Evolutionary conservation across 2,797 vertebrate genomes (phyloP), one percentile per base, ranked within the genome.

Genomic region (Podarcis lilfordi): DNA sequence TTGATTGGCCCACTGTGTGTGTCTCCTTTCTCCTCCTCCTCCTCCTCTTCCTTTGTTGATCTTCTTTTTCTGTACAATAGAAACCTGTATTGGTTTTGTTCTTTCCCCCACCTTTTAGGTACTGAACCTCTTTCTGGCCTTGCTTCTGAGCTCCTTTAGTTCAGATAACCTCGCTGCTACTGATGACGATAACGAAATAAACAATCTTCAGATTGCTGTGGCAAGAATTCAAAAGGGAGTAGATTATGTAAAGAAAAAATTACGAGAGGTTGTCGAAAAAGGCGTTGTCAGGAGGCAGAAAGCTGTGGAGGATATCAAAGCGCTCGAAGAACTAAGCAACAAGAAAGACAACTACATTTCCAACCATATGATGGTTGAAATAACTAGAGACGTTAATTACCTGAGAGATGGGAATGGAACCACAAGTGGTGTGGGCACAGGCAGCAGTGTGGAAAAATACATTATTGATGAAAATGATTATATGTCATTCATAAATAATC

Each of bases 141-240:
- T 99, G 96, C 90, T 99, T 92, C 96, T 99, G 95, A 99, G 99
- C 96, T 99, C 99, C 19, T 99, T 99, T 96, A 99, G 99, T 87
- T 98, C 98, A 21, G 99, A 99, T 95, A 99, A 99, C 91, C 97
- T 99, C 92, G 96, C 97, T 90, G 97, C 97, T 80, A 97, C 95
- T 0, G 98, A 98, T 0, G 98, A 98, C 1, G 98, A 99, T 89
- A 97, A 96, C 1, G 98, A 99, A 88, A 98, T 97, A 95, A 99
- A 99, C 96, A 99, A 99, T 95, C 95, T 99, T 59, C 98, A 98
- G 94, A 97, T 99, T 82, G 98, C 99, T 7, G 95, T 99, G 64
- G 97, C 94, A 72, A 98, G 98, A 69, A 99, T 99, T 95, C 97
- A 98, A 64, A 97, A 91, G 10, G 98, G 98, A 71, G 96, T 98